Base-by-base conservation (phyloP, 2,888 invertebrate genomes). In the Margaritifera margaritifera region DNA sequence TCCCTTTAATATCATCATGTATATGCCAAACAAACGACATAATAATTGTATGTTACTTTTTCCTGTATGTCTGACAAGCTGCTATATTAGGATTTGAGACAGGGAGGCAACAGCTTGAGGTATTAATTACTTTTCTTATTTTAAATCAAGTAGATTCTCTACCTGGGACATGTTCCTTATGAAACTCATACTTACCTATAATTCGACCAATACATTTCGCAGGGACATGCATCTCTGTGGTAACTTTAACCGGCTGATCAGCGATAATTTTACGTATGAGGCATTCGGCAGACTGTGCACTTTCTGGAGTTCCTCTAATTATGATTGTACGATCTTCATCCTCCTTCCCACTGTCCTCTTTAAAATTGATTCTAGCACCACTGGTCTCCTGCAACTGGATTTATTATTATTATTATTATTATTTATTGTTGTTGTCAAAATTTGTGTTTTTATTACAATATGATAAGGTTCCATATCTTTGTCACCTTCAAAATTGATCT, bases 211-310 rank as follows among this genome's bases (percentile, higher is more conserved):
- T 92, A 31, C 93, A 91, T 88, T 92, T 92, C 63, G 80, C 74
- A 0, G 95, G 94, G 1, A 96, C 93, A 70, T 90, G 91, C 60
- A 95, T 91, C 74, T 92, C 93, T 64, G 93, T 92, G n/a, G 92
- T 92, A 52, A 93, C 92, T 52, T 94, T 91, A 0, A 92, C 87
- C 0, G 95, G 94, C 81, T 94, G 93, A 80, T 93, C 93, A 1
- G 91, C 90, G 64, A 93, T 92, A 2, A 93, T 92, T 75, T 94
- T 93, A 18, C 93, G 91, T 15, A 97, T 92, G 82, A 94, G 82
- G 25, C 85, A 71, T 84, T 95, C 94, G 0, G 96, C 97, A 25
- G 93, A 89, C 75, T 93, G 92, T 1, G 94, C 93, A 58, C 92
- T 91, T 71, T 94, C 93, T 0, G 91, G 89, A 0, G 92, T 90